These are phyloP conservation scores for Planococcus citri DNA, from an alignment of 1,140 invertebrate genomes.

Conservation along the genomic window DNA sequence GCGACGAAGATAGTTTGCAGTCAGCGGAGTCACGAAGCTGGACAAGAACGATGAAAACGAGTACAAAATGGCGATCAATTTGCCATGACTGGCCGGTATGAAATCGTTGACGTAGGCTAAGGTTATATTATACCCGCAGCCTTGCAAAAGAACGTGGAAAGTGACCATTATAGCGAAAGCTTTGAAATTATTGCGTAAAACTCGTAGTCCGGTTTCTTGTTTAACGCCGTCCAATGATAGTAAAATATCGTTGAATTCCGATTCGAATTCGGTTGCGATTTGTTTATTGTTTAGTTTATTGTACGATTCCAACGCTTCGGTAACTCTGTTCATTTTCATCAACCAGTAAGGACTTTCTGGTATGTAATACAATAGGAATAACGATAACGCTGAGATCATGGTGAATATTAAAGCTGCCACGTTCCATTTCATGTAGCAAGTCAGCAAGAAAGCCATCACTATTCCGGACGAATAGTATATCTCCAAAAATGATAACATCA, in stretches of 20 bases:
- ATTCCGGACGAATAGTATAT: background rate
- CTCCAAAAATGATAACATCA: constrained; percentile 9
- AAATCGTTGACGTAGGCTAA: background rate
- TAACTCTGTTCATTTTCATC: background rate
- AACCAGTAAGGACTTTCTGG: constrained; percentile 8
- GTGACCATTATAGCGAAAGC: background rate
- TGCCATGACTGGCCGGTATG: background rate
- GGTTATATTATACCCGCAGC: background rate
- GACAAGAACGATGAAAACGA: background rate
- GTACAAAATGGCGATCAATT: background rate
- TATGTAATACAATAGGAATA: background rate
- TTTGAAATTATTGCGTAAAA: background rate
- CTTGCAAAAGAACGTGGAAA: background rate
- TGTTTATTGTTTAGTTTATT: background rate
- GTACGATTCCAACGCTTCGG: background rate
- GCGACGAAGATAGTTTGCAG: constrained; percentile 34
- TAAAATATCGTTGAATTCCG: background rate
- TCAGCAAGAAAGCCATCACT: background rate
- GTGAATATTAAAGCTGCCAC: background rate
- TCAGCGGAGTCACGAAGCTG: background rate
- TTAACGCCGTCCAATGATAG: background rate
- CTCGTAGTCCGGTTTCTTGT: background rate
- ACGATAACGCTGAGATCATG: background rate
- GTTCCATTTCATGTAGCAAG: background rate
- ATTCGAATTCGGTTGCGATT: background rate